These are phyloP conservation scores for Pentalonia nigronervosa DNA, from an alignment of 1,140 invertebrate species.

Conservation along the genomic window DNA sequence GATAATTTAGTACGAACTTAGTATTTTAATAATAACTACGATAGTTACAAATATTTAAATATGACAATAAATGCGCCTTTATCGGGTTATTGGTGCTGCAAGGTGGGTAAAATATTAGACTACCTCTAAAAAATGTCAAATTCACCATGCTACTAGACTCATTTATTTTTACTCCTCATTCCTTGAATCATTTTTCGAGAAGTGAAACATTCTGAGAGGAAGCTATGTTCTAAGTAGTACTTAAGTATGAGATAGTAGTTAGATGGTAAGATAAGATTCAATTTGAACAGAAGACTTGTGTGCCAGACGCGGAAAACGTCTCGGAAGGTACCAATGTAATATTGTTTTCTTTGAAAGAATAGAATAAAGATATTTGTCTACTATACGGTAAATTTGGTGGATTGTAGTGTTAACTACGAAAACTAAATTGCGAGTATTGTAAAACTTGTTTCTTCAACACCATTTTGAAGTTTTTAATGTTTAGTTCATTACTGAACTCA, in stretches of 20 bases:
- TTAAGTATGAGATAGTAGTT: background rate
- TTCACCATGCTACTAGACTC: too few relatives aligned
- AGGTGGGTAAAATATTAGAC: too few relatives aligned
- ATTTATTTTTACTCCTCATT: too few relatives aligned
- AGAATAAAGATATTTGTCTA: background rate
- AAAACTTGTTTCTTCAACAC: constrained; percentile 10
- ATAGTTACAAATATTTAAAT: too few relatives aligned
- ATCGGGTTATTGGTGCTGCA: too few relatives aligned
- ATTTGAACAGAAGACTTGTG: background rate
- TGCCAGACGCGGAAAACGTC: constrained; percentile 60
- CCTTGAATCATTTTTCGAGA: too few relatives aligned
- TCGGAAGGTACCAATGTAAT: constrained; percentile 61
- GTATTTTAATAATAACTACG: too few relatives aligned
- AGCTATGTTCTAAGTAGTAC: too few relatives aligned
- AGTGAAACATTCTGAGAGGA: too few relatives aligned
- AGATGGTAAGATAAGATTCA: background rate
- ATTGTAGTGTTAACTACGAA: constrained; percentile 19
- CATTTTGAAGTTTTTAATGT: background rate
- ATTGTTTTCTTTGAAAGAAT: constrained; percentile 48
- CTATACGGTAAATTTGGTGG: constrained; percentile 4
- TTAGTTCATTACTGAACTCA: background rate
- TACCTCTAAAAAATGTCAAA: too few relatives aligned
- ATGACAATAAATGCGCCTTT: too few relatives aligned
- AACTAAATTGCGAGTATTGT: constrained; percentile 52
- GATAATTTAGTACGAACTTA: too few relatives aligned